These are phyloP conservation scores for Vespertilio murinus DNA, from an alignment of 2,797 vertebrate genomes.

Conservation along the genomic window DNA sequence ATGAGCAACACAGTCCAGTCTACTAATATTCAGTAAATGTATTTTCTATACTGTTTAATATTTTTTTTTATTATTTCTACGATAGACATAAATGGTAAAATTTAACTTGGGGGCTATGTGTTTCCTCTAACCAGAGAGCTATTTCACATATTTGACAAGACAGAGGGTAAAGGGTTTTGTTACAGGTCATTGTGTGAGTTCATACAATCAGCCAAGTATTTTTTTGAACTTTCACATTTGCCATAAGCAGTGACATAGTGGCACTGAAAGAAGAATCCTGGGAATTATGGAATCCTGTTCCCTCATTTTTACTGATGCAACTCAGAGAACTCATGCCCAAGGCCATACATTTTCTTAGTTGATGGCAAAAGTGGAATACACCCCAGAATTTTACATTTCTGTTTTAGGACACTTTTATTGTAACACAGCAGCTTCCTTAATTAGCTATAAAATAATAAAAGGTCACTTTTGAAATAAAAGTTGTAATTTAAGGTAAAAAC, in stretches of 20 bases:
- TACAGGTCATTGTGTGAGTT: neutral
- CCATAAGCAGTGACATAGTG: neutral
- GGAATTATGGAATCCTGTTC: neutral
- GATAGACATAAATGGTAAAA: neutral
- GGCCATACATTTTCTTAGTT: neutral
- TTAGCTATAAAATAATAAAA: conserved; percentile 68
- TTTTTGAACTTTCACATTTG: neutral
- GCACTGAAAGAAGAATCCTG: neutral
- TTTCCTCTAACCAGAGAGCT: neutral
- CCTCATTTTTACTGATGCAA: neutral
- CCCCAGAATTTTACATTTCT: neutral
- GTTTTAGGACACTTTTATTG: conserved; percentile 43
- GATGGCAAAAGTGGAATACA: conserved; percentile 5
- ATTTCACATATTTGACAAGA: neutral
- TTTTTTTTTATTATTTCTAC: neutral
- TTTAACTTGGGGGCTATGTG: neutral
- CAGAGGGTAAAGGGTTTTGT: neutral
- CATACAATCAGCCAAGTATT: neutral
- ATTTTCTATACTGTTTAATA: neutral
- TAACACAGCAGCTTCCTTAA: conserved; percentile 37
- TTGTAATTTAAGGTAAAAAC: conserved; percentile 34
- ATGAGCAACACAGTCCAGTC: neutral
- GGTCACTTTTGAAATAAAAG: conserved; percentile 61
- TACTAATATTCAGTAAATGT: neutral
- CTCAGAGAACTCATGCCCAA: neutral